Evolutionary conservation across 2,113 vertebrate genomes (phyloP).

Genomic region (Procavia capensis): DNA sequence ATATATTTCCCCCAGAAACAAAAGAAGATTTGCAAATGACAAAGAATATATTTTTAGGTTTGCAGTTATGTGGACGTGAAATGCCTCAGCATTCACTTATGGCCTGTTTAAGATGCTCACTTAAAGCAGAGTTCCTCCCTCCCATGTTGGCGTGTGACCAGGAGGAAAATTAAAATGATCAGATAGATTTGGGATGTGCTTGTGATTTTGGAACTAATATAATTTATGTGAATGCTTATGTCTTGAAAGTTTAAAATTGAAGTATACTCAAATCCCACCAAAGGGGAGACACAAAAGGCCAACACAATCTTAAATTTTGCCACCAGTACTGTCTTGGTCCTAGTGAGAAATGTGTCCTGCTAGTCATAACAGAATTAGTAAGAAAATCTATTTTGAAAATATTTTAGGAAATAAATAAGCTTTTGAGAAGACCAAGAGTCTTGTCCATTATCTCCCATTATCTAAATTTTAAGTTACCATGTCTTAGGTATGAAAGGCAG

Average conservation of each 20-base stretch:
- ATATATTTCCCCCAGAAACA: not conserved
- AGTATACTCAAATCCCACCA: not conserved
- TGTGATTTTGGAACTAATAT: not conserved
- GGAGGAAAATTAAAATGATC: not conserved
- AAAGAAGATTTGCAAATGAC: not conserved
- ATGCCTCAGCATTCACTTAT: not conserved
- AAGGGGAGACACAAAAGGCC: not conserved
- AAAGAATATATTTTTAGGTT: not conserved
- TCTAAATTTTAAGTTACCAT: not conserved
- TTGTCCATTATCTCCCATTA: not conserved
- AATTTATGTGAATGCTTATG: not conserved
- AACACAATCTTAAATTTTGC: not conserved
- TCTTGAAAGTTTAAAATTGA: slow-evolving; percentile 27
- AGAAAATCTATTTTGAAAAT: not conserved
- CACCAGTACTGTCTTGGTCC: not conserved
- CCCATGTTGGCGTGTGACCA: not conserved
- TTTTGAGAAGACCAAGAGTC: not conserved
- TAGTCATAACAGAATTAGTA: not conserved
- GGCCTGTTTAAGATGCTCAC: not conserved
- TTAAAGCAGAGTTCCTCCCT: not conserved
- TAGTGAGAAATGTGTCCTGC: not conserved
- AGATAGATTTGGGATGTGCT: not conserved
- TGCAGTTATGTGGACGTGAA: not conserved
- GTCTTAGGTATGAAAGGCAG: not conserved
- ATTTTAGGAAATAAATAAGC: not conserved